Conservation (phyloP, 2,797 vertebrate species). For the Gymnodraco acuticeps region DNA sequence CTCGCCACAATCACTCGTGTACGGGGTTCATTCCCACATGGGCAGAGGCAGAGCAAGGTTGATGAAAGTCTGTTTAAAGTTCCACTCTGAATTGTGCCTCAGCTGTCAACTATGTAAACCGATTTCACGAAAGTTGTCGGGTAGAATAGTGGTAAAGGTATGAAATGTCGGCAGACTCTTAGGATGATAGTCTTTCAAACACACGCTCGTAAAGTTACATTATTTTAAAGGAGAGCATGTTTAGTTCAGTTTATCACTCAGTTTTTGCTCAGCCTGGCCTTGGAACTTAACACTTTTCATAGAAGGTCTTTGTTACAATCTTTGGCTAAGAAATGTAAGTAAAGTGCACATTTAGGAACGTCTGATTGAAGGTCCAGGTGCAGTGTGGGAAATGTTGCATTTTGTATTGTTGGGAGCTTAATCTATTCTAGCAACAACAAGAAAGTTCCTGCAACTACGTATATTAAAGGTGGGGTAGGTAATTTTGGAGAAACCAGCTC, state of each 20-base stretch:
- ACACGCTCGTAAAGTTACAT: not conserved
- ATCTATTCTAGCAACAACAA: no score
- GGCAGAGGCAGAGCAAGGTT: slow-evolving; percentile 34
- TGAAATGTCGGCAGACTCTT: not conserved
- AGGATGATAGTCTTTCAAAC: not conserved
- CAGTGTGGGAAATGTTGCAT: no score
- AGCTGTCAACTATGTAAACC: slow-evolving; percentile 45
- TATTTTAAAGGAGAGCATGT: not conserved
- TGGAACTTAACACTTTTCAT: not conserved
- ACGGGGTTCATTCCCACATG: slow-evolving; percentile 54
- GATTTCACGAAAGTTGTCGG: slow-evolving; percentile 47
- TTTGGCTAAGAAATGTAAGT: not conserved
- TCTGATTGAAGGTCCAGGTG: not conserved
- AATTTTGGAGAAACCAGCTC: no score
- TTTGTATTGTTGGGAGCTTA: no score
- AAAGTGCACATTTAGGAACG: not conserved
- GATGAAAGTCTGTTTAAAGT: slow-evolving; percentile 58
- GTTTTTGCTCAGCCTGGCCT: not conserved
- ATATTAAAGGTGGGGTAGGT: no score
- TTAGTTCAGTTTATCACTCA: no score
- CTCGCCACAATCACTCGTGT: slow-evolving; percentile 45
- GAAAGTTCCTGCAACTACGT: not conserved
- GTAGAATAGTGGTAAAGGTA: slow-evolving; percentile 22
- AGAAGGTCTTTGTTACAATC: not conserved
- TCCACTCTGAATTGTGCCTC: slow-evolving; percentile 46